Conservation (phyloP, 1,140 invertebrate species). For the Cecropterus lyciades region DNA sequence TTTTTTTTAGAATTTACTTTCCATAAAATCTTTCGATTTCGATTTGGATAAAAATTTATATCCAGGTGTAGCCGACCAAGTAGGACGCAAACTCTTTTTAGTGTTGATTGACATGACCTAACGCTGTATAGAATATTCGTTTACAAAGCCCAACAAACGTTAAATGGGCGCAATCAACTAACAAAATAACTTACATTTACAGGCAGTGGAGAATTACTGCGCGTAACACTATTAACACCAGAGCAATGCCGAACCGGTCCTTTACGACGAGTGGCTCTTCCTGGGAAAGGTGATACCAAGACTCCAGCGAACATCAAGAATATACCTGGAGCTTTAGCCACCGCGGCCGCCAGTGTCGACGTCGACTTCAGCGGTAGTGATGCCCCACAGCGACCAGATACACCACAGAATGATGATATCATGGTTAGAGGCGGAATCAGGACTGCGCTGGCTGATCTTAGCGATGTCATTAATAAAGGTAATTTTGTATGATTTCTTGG, state of each 20-base stretch:
- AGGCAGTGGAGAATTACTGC: constrained; percentile 85
- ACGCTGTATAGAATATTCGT: too few species aligned
- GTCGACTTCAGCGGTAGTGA: constrained; percentile 94
- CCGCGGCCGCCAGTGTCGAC: constrained; percentile 93
- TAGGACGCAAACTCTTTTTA: too few species aligned
- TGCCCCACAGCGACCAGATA: constrained; percentile 90
- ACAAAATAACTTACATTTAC: constrained; percentile 35
- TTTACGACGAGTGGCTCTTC: constrained; percentile 76
- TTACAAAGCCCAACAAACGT: too few species aligned
- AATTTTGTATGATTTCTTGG: constrained; percentile 28
- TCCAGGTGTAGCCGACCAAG: too few species aligned
- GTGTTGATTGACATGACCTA: too few species aligned
- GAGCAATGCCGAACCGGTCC: constrained; percentile 87
- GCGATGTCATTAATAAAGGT: constrained; percentile 91
- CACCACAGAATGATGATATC: constrained; percentile 93
- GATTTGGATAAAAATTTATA: too few species aligned
- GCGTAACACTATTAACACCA: constrained; percentile 87
- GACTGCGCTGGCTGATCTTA: constrained; percentile 87
- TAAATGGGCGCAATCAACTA: too few species aligned
- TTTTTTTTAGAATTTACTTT: too few species aligned
- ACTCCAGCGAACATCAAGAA: constrained; percentile 78
- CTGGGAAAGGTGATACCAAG: constrained; percentile 82
- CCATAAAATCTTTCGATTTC: too few species aligned
- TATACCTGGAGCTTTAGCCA: constrained; percentile 87
- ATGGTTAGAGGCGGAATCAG: constrained; percentile 87